Conservation (phyloP, 2,113 vertebrate species). For the Pontoporia blainvillei region DNA sequence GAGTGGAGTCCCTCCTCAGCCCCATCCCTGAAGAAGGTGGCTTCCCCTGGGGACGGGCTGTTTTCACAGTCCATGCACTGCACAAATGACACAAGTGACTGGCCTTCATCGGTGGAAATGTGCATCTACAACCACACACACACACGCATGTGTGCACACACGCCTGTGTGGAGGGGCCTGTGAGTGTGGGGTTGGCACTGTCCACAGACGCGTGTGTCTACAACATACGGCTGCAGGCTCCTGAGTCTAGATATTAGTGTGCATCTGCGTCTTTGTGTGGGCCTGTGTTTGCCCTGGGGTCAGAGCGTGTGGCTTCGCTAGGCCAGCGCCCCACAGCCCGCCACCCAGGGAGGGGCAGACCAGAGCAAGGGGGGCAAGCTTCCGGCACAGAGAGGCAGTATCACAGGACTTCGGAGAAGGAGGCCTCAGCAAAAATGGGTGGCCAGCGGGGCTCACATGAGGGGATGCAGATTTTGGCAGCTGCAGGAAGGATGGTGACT, state of each 20-base stretch:
- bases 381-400: not conserved
- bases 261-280: not conserved
- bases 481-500: not conserved
- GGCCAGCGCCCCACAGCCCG: not conserved
- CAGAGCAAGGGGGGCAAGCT: not conserved
- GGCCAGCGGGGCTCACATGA: not conserved
- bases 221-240: accelerated
- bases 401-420: not conserved
- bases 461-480: accelerated
- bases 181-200: not conserved
- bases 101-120: not conserved
- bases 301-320: no score
- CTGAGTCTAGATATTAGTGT: not conserved
- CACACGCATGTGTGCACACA: accelerated
- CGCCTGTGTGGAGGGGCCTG: not conserved
- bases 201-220: accelerated
- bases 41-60: no score
- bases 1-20: not conserved
- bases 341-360: not conserved
- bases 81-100: not conserved
- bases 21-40: not conserved
- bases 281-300: no score
- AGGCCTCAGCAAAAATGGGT: accelerated
- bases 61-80: not conserved
- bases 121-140: not conserved